Evolutionary conservation across 2,888 invertebrate genomes (phyloP).

Genomic region (Drosophila conformis): DNA sequence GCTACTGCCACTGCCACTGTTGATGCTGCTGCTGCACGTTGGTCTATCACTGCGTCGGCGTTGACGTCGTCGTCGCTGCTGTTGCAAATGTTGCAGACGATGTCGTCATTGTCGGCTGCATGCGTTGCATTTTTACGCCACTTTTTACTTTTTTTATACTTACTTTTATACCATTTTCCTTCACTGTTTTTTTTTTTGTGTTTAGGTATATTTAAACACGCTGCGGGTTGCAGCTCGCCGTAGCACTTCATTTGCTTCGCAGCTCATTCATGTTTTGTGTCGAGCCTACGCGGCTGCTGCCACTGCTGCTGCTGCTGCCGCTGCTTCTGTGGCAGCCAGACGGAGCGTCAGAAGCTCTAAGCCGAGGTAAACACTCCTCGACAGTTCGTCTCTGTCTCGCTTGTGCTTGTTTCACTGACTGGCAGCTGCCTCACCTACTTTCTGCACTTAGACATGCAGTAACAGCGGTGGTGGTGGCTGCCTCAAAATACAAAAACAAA

Average conservation of each 20-base stretch:
- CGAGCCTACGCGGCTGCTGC: conserved; percentile 61
- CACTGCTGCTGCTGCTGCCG: background rate
- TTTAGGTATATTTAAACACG: conserved; percentile 77
- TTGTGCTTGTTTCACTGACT: conserved; percentile 44
- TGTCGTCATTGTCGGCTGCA: conserved; percentile 60
- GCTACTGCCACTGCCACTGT: conserved; percentile 20
- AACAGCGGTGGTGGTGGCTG: conserved; percentile 65
- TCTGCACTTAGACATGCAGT: conserved; percentile 71
- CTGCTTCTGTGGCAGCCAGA: conserved; percentile 34
- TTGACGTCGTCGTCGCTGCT: conserved; percentile 14
- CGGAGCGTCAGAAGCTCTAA: conserved; percentile 63
- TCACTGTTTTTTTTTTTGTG: conserved; percentile 23
- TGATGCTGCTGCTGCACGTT: conserved; percentile 16
- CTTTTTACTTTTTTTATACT: conserved; percentile 37
- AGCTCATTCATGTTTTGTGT: conserved; percentile 81
- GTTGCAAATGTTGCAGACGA: conserved; percentile 46
- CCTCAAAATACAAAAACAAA: conserved; percentile 30
- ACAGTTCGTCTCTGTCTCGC: conserved; percentile 46
- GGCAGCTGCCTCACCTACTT: conserved; percentile 76
- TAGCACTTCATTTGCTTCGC: conserved; percentile 82
- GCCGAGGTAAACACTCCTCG: conserved; percentile 77
- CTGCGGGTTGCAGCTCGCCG: conserved; percentile 71
- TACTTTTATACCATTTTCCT: conserved; percentile 6
- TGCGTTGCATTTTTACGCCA: conserved; percentile 69
- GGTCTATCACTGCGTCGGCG: conserved; percentile 31